Base-by-base conservation (phyloP, 2,113 vertebrate genomes). In the Etheostoma cragini region DNA sequence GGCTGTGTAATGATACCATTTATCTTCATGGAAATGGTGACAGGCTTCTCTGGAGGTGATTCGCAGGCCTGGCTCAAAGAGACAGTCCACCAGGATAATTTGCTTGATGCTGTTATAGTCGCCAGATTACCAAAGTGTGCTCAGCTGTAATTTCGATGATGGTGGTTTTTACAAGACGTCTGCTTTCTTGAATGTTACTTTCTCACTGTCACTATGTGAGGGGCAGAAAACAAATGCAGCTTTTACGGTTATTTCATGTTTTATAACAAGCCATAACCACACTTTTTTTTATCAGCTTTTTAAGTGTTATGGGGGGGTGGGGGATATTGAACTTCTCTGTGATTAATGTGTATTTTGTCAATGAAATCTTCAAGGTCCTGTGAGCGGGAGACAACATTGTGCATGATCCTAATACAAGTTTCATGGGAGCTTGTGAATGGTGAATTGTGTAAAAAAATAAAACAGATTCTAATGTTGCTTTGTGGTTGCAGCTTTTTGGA, bases 1-100 rank as follows among this genome's bases (percentile, higher is more conserved):
- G 82, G 69, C 83, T 86, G 80, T 76, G 74, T 93, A 94, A 93
- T 93, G 93, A 90, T 80, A 70, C 80, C 90, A 93, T 94, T 93
- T 90, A 93, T 94, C 93, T 91, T 94, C 90, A 91, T 93, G 90
- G 89, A 93, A 82, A 65, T 72, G 80, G 73, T 94, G 93, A 93
- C 92, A 93, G 91, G 85, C 82, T 93, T 74, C 91, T 94, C 91
- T 94, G 93, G 93, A 93, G 91, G 85, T 84, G 91, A 86, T 88
- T 88, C 46, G 2, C 65, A 38, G 42, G 72, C 72, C 89, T 92
- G 91, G 93, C 91, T 81, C 78, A 71, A 67, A 80, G 65, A 88
- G 53, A 73, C 81, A 30, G 83, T 88, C 92, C 89, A 91, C 88
- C 91, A 91, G 90, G 81, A 90, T 91, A 76, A 93, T 91, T 92